Conservation (phyloP, 2,797 vertebrate genomes). For the Urocyon cinereoargenteus region DNA sequence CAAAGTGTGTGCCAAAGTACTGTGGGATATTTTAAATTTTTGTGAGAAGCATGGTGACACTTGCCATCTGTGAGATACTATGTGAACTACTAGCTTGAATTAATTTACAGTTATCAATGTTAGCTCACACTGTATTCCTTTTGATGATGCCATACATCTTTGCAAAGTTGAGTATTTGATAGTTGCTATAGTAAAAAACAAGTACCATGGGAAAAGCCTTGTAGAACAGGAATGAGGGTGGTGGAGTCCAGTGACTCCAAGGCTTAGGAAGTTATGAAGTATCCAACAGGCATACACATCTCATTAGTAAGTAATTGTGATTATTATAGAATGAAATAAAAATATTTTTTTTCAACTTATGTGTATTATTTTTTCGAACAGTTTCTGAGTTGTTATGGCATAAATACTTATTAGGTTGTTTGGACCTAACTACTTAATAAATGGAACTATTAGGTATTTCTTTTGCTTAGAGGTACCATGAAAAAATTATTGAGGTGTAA, state of each 20-base stretch:
- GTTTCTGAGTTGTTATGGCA: conserved; percentile 12
- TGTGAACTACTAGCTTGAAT: conserved; percentile 4
- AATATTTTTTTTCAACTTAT: conserved; percentile 59
- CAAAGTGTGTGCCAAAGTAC: conserved; percentile 57
- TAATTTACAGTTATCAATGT: conserved; percentile 9
- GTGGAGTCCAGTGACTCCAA: background rate
- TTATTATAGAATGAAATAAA: conserved; percentile 56
- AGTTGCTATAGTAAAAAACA: conserved; percentile 13
- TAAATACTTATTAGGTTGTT: conserved; percentile 60
- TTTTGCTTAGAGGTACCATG: conserved; percentile 49
- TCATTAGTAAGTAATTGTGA: conserved; percentile 39
- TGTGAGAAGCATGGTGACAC: background rate
- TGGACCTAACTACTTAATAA: conserved; percentile 63
- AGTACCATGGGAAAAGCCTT: background rate
- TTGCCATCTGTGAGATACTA: conserved; percentile 56
- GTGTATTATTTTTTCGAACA: conserved; percentile 55
- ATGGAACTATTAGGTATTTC: conserved; percentile 61
- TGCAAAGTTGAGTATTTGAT: conserved; percentile 36
- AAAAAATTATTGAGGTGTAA: conserved; percentile 57
- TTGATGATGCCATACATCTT: background rate
- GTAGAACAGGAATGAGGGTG: background rate
- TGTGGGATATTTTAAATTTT: conserved; percentile 53
- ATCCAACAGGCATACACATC: background rate
- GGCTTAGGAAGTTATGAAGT: background rate
- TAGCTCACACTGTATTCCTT: background rate